phyloP scores from a whole-genome alignment of 2,113 vertebrate genomes.

The Tachycineta bicolor region DNA sequence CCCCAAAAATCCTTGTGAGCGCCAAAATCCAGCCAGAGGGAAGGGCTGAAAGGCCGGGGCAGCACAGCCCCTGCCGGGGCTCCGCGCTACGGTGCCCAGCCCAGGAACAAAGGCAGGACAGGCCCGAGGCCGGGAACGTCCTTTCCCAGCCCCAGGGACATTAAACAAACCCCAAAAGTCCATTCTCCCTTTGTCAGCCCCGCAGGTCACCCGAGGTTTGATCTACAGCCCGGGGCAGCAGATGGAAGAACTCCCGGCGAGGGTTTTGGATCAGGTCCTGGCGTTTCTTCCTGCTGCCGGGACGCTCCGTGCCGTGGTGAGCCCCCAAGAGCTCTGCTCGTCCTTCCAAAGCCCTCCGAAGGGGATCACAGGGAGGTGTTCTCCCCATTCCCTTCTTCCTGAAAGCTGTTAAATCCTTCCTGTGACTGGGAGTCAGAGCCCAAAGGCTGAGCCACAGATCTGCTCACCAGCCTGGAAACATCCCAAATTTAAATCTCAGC shows the following conservation, averaged over 20 bases:
- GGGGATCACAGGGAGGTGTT: rapidly evolving
- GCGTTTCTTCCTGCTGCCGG: rapidly evolving
- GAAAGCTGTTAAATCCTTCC: not conserved
- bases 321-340: not conserved
- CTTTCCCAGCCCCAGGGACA: slow-evolving; percentile 41
- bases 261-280: not conserved
- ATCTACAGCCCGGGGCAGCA: not conserved
- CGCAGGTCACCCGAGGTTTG: slow-evolving; percentile 14
- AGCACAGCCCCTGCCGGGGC: not conserved
- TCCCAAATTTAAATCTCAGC: not conserved
- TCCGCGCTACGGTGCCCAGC: not conserved
- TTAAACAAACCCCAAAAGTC: slow-evolving; percentile 47
- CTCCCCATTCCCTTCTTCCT: not conserved
- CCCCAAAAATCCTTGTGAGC: not conserved
- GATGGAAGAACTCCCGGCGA: not conserved
- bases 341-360: not conserved
- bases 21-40: not conserved
- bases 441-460: not conserved
- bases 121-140: not conserved
- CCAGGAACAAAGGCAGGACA: slow-evolving; percentile 6
- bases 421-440: rapidly evolving
- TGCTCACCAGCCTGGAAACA: not conserved
- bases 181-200: slow-evolving; percentile 27
- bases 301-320: rapidly evolving
- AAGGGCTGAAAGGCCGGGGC: not conserved